These are phyloP conservation scores for Leptopilina clavipes DNA, from an alignment of 1,140 invertebrate species.

Conservation along the genomic window DNA sequence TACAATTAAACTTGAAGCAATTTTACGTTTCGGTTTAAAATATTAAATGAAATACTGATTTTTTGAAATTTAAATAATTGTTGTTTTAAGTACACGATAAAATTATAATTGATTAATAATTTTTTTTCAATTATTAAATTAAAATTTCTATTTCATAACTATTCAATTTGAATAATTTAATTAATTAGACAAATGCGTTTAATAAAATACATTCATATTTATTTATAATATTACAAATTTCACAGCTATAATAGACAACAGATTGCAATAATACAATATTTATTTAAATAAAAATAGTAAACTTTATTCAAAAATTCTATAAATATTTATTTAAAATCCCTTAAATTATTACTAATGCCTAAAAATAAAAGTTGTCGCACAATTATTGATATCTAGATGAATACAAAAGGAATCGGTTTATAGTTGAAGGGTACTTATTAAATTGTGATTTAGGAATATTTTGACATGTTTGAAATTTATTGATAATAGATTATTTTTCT, in stretches of 20 bases:
- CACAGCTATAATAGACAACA: neutral
- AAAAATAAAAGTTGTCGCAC: too few relatives aligned
- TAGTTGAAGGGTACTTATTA: too few relatives aligned
- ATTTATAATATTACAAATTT: neutral
- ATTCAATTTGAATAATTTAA: constrained; percentile 32
- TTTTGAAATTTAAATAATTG: neutral
- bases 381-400: too few relatives aligned
- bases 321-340: neutral
- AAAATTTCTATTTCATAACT: too few relatives aligned
- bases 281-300: neutral
- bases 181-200: constrained; percentile 31
- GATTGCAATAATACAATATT: neutral
- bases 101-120: too few relatives aligned
- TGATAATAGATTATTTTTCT: too few relatives aligned
- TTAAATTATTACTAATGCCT: neutral
- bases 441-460: too few relatives aligned
- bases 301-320: constrained; percentile 14
- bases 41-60: neutral
- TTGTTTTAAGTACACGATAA: too few relatives aligned
- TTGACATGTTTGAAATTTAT: too few relatives aligned
- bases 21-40: neutral
- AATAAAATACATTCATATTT: constrained; percentile 1
- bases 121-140: too few relatives aligned
- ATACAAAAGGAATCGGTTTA: too few relatives aligned
- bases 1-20: constrained; percentile 83